These are phyloP conservation scores for Planococcus citri DNA, from an alignment of 1,140 invertebrate genomes.

Conservation along the genomic window DNA sequence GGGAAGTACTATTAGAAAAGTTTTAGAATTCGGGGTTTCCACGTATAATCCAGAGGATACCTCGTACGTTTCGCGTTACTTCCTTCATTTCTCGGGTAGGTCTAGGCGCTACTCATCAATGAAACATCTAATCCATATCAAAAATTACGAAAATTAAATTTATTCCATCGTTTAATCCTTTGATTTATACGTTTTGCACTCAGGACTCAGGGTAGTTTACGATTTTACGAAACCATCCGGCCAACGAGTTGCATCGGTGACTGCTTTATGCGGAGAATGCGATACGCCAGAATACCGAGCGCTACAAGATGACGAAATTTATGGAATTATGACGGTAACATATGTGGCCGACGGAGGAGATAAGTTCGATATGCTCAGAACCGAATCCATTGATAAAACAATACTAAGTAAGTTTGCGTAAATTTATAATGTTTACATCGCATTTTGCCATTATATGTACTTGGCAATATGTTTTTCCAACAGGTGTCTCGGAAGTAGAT, in stretches of 20 bases:
- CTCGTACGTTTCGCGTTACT: not conserved
- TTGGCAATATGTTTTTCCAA: too few relatives aligned
- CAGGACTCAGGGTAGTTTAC: conserved; percentile 37
- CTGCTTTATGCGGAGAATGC: conserved; percentile 41
- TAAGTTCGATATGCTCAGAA: too few relatives aligned
- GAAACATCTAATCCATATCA: not conserved
- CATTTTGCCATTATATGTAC: too few relatives aligned
- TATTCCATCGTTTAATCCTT: too few relatives aligned
- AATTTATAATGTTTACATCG: too few relatives aligned
- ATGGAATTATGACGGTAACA: too few relatives aligned
- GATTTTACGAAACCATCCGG: conserved; percentile 38
- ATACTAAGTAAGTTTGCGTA: too few relatives aligned
- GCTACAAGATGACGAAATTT: conserved; percentile 23
- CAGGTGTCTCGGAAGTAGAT: too few relatives aligned
- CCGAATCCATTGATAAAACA: too few relatives aligned
- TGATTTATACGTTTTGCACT: too few relatives aligned
- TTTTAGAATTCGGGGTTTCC: conserved; percentile 24
- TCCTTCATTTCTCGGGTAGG: conserved; percentile 11
- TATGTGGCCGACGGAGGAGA: too few relatives aligned
- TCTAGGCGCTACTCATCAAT: not conserved
- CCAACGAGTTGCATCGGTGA: conserved; percentile 38
- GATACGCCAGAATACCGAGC: conserved; percentile 36
- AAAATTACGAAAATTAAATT: not conserved
- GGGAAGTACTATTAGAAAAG: conserved; percentile 31
- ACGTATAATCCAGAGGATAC: conserved; percentile 21